These are phyloP conservation scores for Aix galericulata DNA, from an alignment of 2,113 vertebrate species.

Conservation along the genomic window DNA sequence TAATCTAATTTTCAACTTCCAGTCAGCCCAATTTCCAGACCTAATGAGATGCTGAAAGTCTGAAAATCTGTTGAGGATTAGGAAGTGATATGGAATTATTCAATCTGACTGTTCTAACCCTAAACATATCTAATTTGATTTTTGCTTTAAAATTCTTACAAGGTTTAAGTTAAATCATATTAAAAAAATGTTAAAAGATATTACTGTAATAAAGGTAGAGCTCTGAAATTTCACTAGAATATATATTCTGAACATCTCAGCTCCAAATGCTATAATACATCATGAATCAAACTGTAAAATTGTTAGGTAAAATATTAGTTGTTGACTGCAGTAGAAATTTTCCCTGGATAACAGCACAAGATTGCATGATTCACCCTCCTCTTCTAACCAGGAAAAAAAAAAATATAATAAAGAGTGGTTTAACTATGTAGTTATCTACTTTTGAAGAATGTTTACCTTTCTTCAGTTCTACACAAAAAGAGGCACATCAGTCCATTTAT, in stretches of 20 bases:
- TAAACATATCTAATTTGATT: slow-evolving; percentile 15
- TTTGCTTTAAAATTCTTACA: slow-evolving; percentile 7
- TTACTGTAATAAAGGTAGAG: not conserved
- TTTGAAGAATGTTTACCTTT: slow-evolving; percentile 40
- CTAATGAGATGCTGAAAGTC: slow-evolving; percentile 46
- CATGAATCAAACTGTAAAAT: not conserved
- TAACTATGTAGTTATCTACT: slow-evolving; percentile 2
- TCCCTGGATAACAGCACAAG: not conserved
- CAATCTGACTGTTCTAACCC: slow-evolving; percentile 34
- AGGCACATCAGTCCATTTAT: not conserved
- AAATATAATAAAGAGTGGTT: not conserved
- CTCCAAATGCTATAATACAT: not conserved
- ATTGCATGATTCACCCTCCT: not conserved
- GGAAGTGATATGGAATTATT: slow-evolving; percentile 1
- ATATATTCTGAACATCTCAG: not conserved
- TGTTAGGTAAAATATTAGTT: not conserved
- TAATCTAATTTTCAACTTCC: slow-evolving; percentile 50
- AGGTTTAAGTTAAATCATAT: not conserved
- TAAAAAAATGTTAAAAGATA: not conserved
- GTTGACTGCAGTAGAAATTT: not conserved
- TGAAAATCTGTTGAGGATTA: slow-evolving; percentile 61
- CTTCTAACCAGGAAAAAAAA: not conserved
- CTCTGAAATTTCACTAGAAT: not conserved
- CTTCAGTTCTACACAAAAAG: not conserved
- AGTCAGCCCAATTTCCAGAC: slow-evolving; percentile 31